Evolutionary conservation across 2,113 vertebrate species (phyloP), one percentile per base, ranked within the genome.

Genomic region (Ivindomyrus marchei): DNA sequence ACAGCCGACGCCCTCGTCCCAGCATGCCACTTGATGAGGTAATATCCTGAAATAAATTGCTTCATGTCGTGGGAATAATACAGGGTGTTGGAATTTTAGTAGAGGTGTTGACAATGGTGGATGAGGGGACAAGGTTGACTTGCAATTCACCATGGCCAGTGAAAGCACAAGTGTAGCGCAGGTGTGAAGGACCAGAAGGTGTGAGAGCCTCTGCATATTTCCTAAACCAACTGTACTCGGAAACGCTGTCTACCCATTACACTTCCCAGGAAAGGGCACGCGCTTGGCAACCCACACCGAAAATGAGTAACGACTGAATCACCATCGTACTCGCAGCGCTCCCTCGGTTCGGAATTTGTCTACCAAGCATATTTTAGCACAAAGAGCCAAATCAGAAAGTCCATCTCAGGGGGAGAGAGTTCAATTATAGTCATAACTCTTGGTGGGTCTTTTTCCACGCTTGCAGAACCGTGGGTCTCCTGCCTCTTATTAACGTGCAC

Each of bases 251-350:
- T 84, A 9, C 15, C 36, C 80, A 45, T 83, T n/a, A 84, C 45
- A 47, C 80, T 45, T 84, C 80, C 80, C 6, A 24, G 83, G 21
- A 46, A 11, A 46, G 42, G 83, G 53, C 39, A 88, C 56, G 5
- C 24, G 24, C 56, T 70, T 42, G 39, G 83, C 45, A 47, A 85
- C 19, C 21, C 39, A 85, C 45, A 21, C 45, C 39, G 7, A 85
- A 85, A 85, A 46, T 46, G 45, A 85, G 45, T 24, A 46, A 85
- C 42, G 77, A 90, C 66, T 90, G 84, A 89, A 90, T 86, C 56
- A 91, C 42, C 56, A 8, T 4, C 7, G 2, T 17, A n/a, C 21
- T 8, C 77, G 74, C 50, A 36, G 17, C 2, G 46, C 87, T 31
- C 77, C 74, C 58, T 66, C 15, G 2, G 56, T 87, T 53, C 83